Conservation (phyloP, 2,113 vertebrate species). For the Sclerurus mexicanus region DNA sequence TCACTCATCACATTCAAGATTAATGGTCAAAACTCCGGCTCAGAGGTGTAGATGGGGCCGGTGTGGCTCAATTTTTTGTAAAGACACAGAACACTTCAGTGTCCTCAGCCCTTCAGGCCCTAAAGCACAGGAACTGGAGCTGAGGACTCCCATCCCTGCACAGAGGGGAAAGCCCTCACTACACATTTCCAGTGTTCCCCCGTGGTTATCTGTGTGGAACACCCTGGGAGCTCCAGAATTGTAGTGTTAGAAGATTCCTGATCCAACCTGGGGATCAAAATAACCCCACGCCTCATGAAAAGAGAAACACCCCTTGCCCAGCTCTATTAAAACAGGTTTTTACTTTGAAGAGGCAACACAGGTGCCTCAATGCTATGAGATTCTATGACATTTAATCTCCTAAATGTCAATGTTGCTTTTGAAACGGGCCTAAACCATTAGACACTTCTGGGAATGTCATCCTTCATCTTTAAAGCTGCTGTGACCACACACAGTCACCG, state of each 20-base stretch:
- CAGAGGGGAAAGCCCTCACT: background rate
- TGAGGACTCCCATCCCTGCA: background rate
- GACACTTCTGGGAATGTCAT: background rate
- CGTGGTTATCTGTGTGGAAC: fast-evolving
- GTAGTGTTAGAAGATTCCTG: background rate
- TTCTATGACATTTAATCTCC: background rate
- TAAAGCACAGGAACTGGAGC: background rate
- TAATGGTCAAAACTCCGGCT: background rate
- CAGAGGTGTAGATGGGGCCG: background rate
- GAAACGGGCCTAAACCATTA: conserved; percentile 9
- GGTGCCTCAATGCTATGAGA: background rate
- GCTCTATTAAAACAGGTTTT: background rate
- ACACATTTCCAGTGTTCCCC: background rate
- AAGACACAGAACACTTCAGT: background rate
- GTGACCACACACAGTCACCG: conserved; percentile 38
- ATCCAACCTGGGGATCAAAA: background rate
- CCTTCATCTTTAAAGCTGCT: conserved; percentile 41
- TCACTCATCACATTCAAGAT: background rate
- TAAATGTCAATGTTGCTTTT: background rate
- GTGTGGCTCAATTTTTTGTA: background rate
- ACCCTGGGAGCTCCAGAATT: background rate
- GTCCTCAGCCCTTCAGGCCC: background rate
- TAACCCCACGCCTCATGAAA: background rate
- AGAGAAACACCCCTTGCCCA: background rate
- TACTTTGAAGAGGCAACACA: background rate